phyloP scores from a whole-genome alignment of 1,140 invertebrate genomes.

The Camponotus vicinus region DNA sequence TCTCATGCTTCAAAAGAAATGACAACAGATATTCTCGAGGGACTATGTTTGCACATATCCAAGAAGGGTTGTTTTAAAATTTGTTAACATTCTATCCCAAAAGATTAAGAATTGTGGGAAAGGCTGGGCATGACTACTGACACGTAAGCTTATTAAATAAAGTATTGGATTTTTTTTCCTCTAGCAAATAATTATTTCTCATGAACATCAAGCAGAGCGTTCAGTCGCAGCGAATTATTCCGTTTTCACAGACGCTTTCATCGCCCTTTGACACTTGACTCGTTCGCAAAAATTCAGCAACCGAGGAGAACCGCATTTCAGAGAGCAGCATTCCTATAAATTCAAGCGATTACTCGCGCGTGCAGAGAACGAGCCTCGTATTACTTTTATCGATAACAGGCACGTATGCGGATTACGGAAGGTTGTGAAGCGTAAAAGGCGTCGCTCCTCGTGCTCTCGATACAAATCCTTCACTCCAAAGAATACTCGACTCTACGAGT shows the following conservation, averaged over 20 bases:
- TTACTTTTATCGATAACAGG: constrained; percentile 44
- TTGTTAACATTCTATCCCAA: too few species aligned
- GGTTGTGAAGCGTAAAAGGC: constrained; percentile 40
- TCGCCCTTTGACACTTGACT: constrained; percentile 10
- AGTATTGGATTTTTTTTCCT: too few species aligned
- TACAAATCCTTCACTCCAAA: constrained; percentile 9
- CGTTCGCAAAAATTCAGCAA: not conserved
- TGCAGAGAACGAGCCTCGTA: not conserved
- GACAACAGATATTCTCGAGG: too few species aligned
- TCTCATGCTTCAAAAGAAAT: too few species aligned
- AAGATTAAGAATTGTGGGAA: too few species aligned
- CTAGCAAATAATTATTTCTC: too few species aligned
- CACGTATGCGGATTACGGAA: constrained; percentile 39
- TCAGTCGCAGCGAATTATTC: not conserved
- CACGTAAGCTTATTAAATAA: too few species aligned
- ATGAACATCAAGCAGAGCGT: too few species aligned
- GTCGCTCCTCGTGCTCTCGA: not conserved
- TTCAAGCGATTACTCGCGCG: constrained; percentile 34
- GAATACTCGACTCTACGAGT: not conserved
- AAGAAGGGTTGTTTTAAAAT: too few species aligned
- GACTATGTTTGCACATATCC: too few species aligned
- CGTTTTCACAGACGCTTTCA: constrained; percentile 10
- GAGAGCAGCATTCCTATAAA: constrained; percentile 21
- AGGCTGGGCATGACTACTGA: too few species aligned
- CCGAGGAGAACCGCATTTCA: not conserved